Conservation (phyloP, 1,140 invertebrate genomes). For the Lethrus apterus region DNA sequence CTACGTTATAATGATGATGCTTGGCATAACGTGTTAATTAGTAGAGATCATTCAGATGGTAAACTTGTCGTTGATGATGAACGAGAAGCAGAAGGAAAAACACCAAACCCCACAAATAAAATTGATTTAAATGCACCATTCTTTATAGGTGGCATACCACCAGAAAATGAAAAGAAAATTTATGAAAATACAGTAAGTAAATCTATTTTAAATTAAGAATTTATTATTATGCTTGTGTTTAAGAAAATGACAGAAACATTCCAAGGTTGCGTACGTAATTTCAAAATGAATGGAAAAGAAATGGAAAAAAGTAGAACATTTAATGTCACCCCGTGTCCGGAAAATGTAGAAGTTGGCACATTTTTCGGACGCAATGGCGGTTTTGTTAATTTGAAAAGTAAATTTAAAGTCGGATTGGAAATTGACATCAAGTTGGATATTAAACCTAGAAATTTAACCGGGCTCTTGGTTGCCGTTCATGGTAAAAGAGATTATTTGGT, state of each 20-base stretch:
- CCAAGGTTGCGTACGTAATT: slow-evolving; percentile 78
- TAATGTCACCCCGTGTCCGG: slow-evolving; percentile 71
- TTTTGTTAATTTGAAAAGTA: slow-evolving; percentile 40
- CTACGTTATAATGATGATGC: slow-evolving; percentile 68
- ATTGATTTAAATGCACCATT: slow-evolving; percentile 63
- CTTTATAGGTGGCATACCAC: slow-evolving; percentile 68
- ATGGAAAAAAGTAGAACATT: slow-evolving; percentile 51
- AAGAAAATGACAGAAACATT: slow-evolving; percentile 54
- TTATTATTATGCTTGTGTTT: slow-evolving; percentile 10
- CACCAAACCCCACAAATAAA: slow-evolving; percentile 46
- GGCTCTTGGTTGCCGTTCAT: slow-evolving; percentile 75
- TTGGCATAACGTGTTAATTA: slow-evolving; percentile 76
- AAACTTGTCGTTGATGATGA: slow-evolving; percentile 63
- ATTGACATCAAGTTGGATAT: slow-evolving; percentile 81
- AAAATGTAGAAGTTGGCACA: slow-evolving; percentile 75
- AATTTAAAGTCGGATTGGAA: slow-evolving; percentile 58
- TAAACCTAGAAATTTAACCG: slow-evolving; percentile 74
- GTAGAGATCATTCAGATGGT: slow-evolving; percentile 49
- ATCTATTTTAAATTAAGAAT: slow-evolving; percentile 13
- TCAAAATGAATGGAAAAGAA: slow-evolving; percentile 61
- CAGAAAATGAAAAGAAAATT: slow-evolving; percentile 28
- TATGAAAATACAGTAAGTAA: slow-evolving; percentile 39
- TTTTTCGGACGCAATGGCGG: slow-evolving; percentile 67
- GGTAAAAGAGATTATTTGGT: slow-evolving; percentile 74
- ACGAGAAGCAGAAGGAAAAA: slow-evolving; percentile 46